phyloP scores from a whole-genome alignment of 2,888 invertebrate species.

The Scaptomyza parva region DNA sequence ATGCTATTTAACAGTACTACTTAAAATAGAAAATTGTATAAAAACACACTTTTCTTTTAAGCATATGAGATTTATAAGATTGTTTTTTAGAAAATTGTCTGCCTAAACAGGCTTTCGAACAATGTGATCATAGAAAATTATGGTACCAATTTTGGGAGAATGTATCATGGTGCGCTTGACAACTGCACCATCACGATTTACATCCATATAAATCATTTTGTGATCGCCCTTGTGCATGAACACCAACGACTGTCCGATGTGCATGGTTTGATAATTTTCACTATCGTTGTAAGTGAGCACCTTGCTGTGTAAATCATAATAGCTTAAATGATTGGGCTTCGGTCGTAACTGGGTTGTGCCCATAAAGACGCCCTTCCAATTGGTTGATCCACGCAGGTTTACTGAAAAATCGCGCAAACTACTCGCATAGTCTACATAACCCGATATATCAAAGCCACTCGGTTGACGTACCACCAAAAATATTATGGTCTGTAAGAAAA shows the following conservation, averaged over 20 bases:
- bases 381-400: constrained; percentile 83
- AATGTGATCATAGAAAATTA: constrained; percentile 91
- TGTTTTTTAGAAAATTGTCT: background rate
- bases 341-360: constrained; percentile 88
- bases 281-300: constrained; percentile 90
- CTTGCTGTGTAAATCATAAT: constrained; percentile 91
- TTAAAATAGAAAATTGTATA: background rate
- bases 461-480: constrained; percentile 90
- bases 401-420: constrained; percentile 70
- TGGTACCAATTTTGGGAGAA: constrained; percentile 89
- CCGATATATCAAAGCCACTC: constrained; percentile 91
- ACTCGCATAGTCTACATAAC: constrained; percentile 90
- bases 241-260: constrained; percentile 83
- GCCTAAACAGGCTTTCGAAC: constrained; percentile 26
- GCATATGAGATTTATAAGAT: background rate
- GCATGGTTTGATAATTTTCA: constrained; percentile 87
- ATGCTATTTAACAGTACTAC: background rate
- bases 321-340: constrained; percentile 87
- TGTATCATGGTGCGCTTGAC: constrained; percentile 88
- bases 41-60: background rate
- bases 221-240: constrained; percentile 93
- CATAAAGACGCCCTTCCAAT: constrained; percentile 91
- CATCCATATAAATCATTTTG: constrained; percentile 90
- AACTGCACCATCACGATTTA: constrained; percentile 86
- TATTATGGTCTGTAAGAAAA: constrained; percentile 88